Evolutionary conservation across 2,797 vertebrate species (phyloP), one percentile per base, ranked within the genome.

Genomic region (Mus minutoides): DNA sequence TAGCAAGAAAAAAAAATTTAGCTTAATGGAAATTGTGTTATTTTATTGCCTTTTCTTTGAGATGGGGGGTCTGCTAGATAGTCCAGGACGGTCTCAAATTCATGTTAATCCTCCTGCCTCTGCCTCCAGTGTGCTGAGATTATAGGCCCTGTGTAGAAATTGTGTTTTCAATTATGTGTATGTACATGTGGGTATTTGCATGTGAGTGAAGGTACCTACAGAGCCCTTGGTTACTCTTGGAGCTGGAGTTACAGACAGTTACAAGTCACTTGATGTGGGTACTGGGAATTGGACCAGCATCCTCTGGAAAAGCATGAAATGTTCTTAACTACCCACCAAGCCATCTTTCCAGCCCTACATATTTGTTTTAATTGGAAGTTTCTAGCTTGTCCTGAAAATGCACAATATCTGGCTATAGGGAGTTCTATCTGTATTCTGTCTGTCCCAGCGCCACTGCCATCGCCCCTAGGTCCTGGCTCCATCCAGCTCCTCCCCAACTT

Each of bases 381-480:
- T 79, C 76, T 69, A 52, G 29, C 17, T 87, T 91, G 78, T 71
- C 86, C 79, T 89, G 78, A 89, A 86, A 93, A 94, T n/a, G 29
- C 49, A 71, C 90, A 88, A 21, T 87, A 89, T 22, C 56, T 52
- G 37, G 12, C 37, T 31, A 76, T 14, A 26, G 0, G 10, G 34
- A 24, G 49, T 75, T 73, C 43, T 49, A 58, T 89, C 75, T 90
- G 2, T 49, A 37, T 73, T 54, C 79, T 77, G 82, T 67, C 17
- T 6, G 22, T 34, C 37, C 62, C 56, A 71, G 13, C 14, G 4
- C 13, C 31, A 16, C 11, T 13, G 29, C 49, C 76, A 3, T 19
- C 14, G 4, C n/a, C 16, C 19, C 3, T 8, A 5, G 1, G 24
- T 10, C 11, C 9, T 3, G 0, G 0, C 24, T 83, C 24, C 40